These are phyloP conservation scores for Drosophila ananassae DNA, from an alignment of 1,140 invertebrate genomes.

Conservation along the genomic window DNA sequence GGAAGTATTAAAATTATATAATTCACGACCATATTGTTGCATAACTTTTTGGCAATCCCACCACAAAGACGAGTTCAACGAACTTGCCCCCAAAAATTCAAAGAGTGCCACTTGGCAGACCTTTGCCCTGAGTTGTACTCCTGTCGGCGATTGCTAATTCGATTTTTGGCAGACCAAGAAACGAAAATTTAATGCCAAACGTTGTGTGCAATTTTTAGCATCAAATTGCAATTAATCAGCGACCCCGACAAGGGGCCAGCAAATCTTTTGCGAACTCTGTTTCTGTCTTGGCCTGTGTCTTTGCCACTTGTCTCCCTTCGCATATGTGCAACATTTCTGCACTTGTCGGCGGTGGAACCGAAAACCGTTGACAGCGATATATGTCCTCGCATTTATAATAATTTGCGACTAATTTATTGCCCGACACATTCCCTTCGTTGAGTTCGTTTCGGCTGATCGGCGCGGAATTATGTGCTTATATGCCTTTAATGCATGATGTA, in stretches of 20 bases:
- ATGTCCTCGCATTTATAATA: slow-evolving; percentile 78
- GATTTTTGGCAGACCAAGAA: slow-evolving; percentile 31
- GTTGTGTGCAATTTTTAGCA: slow-evolving; percentile 71
- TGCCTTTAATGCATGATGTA: slow-evolving; percentile 23
- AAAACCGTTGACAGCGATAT: slow-evolving; percentile 64
- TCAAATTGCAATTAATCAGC: slow-evolving; percentile 78
- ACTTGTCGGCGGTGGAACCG: slow-evolving; percentile 61
- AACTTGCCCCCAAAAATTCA: slow-evolving; percentile 10
- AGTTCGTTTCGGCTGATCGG: slow-evolving; percentile 44
- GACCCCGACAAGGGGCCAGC: slow-evolving; percentile 38
- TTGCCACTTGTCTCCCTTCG: slow-evolving; percentile 23
- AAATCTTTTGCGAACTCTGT: slow-evolving; percentile 37
- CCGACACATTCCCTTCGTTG: slow-evolving; percentile 49
- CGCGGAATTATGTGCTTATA: slow-evolving; percentile 43
- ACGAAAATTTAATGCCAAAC: slow-evolving; percentile 50
- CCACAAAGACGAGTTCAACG: slow-evolving; percentile 23
- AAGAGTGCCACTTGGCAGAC: slow-evolving; percentile 18
- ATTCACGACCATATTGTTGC: slow-evolving; percentile 34
- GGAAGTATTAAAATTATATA: slow-evolving; percentile 47
- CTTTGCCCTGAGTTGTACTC: slow-evolving; percentile 23
- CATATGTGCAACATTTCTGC: slow-evolving; percentile 50
- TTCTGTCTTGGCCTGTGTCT: neutral
- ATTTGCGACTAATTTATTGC: slow-evolving; percentile 80
- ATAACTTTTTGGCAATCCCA: slow-evolving; percentile 18
- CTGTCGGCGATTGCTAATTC: slow-evolving; percentile 13